Base-by-base conservation (phyloP, 2,888 invertebrate genomes). In the Macrophya annulata region DNA sequence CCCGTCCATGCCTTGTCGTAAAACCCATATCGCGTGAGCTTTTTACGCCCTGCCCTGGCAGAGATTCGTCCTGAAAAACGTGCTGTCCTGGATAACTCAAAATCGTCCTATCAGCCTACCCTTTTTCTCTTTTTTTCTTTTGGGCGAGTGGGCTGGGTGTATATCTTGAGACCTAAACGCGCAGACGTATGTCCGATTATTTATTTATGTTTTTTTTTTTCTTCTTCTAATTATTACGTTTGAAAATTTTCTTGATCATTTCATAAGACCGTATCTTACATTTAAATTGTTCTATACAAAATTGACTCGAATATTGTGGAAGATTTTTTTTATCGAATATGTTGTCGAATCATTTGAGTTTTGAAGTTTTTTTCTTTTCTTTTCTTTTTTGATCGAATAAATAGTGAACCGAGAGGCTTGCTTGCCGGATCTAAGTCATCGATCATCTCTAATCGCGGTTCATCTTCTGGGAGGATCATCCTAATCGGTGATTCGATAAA, bases 21-120 rank as follows among this genome's bases (percentile, higher is more conserved):
- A 83, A 83, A 83, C 83, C 48, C 83, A 31, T 83, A 83, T 83
- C 83, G 62, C 81, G 25, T 81, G 81, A 81, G 62, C 81, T 81
- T 81, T 81, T 81, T 81, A 81, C 81, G 81, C 81, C 81, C 51
- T 77, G 25, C 17, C 77, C 77, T 77, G 10, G 77, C 51, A 17
- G 77, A 51, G 48, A 77, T 77, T 77, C 77, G 37, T 77, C 51
- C 40, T 77, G 55, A 17, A 45, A 55, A 55, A 55, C 48, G 31
- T 17, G 77, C 21, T 37, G 77, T 77, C 77, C 77, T 51, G 77
- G 77, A 77, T 77, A 77, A 55, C 77, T 77, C 51, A 77, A 77
- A 77, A 55, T 77, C 77, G 55, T 12, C 51, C 17, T 55, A 55
- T 9, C 77, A 25, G 62, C 62, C 62, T 25, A 62, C 10, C 21